Conservation (phyloP, 1,140 invertebrate genomes). For the Cryptotermes secundus region DNA sequence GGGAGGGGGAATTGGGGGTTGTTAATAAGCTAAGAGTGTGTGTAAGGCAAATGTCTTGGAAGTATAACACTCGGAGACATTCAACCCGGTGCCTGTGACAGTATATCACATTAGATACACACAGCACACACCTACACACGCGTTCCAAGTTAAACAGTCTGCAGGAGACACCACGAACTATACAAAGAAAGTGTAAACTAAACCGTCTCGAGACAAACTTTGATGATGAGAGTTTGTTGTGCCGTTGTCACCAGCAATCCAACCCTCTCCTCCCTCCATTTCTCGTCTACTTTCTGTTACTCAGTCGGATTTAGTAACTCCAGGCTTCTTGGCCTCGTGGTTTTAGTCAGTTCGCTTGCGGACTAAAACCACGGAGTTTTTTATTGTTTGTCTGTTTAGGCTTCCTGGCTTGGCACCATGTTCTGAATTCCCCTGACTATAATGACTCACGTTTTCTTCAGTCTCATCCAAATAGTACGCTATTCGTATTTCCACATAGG, state of each 20-base stretch:
- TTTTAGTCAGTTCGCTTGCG: too few relatives aligned
- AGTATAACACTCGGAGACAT: slow-evolving; percentile 8
- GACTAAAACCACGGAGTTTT: too few relatives aligned
- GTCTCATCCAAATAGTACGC: too few relatives aligned
- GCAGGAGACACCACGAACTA: slow-evolving; percentile 25
- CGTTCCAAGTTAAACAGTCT: slow-evolving; percentile 22
- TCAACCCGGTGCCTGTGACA: neutral
- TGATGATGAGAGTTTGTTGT: slow-evolving; percentile 23
- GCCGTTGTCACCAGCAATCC: slow-evolving; percentile 1
- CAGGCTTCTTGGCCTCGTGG: neutral
- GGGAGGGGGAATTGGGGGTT: neutral
- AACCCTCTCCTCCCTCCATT: neutral
- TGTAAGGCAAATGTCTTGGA: neutral
- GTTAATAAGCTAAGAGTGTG: slow-evolving; percentile 16
- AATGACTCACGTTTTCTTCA: too few relatives aligned
- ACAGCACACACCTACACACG: slow-evolving; percentile 8
- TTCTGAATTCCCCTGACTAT: too few relatives aligned
- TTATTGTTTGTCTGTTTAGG: too few relatives aligned
- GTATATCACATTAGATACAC: slow-evolving; percentile 14
- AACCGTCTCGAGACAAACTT: slow-evolving; percentile 22
- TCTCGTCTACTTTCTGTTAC: neutral
- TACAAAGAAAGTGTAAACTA: slow-evolving; percentile 27
- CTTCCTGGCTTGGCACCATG: neutral
- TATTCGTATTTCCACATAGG: too few relatives aligned
- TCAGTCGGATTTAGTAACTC: neutral